Base-by-base conservation (phyloP, 2,888 invertebrate genomes). In the Panorpa germanica region DNA sequence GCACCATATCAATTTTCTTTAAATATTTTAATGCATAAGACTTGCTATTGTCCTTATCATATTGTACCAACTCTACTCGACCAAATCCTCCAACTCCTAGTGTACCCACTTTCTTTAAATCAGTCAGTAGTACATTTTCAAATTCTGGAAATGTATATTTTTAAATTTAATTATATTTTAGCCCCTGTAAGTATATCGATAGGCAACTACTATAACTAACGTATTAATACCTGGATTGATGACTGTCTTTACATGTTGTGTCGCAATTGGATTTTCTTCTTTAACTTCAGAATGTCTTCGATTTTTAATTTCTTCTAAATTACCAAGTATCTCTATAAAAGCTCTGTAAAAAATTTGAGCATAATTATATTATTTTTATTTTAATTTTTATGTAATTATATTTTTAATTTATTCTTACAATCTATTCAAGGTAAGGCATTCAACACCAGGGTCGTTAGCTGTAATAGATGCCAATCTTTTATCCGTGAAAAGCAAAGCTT, bases 81-180 rank as follows among this genome's bases (percentile, higher is more conserved):
- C 90, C 90, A 46, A 90, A 90, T 3, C 90, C 91, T 4, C 93
- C 93, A 9, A 90, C 78, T 2, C 93, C 93, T 39, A 93, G 61
- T 0, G 88, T 90, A 13, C 78, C 78, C 11, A 85, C 61, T 35
- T 75, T 69, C 43, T 78, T 77, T 39, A 95, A 57, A 43, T 91
- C 81, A 15, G 67, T 64, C 26, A 93, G 55, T 32, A 71, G 62
- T 16, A 93, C 61, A 36, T 68, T 64, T 15, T 66, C 63, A 47
- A 70, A 71, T 45, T 73, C 73, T 55, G 50, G 38, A 34, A 28
- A 13, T 15, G 25, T n/a, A 12, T 25, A 27, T 24, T 28, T 7
- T 26, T 21, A 20, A 21, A 27, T 19, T 29, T 28, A 28, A 19
- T 29, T 25, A 29, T 12, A 11, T 8, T n/a, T n/a, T n/a, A n/a